A percentile compares a stretch with the other conserved stretches of the same genome.
Evolutionary conservation across 2,113 vertebrate species (phyloP).

Genomic region (Bubalus kerabau): DNA sequence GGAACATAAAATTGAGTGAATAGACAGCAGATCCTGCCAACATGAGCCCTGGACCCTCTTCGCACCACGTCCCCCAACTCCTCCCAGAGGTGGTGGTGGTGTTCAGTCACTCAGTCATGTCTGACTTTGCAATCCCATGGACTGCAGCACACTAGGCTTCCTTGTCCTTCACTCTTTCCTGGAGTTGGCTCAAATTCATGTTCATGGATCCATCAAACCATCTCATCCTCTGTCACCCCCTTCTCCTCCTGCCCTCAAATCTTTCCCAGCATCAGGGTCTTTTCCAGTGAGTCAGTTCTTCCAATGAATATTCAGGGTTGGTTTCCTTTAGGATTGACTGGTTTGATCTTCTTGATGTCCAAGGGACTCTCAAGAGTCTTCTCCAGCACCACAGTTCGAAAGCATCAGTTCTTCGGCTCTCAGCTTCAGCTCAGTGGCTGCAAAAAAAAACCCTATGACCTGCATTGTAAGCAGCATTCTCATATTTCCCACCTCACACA

Average conservation of each 20-base stretch:
- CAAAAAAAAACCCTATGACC: neutral
- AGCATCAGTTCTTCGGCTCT: fast-evolving
- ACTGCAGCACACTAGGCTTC: neutral
- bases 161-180: neutral
- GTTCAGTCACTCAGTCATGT: neutral
- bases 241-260: neutral
- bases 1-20: neutral
- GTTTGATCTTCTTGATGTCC: neutral
- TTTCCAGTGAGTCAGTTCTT: neutral
- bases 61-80: fast-evolving
- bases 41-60: neutral
- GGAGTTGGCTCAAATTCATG: neutral
- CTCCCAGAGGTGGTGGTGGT: neutral
- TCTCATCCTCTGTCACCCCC: neutral
- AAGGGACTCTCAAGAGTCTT: neutral
- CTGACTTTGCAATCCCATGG: neutral
- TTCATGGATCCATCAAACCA: neutral
- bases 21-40: neutral
- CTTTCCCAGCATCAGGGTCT: neutral
- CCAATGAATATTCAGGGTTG: neutral
- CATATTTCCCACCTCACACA: fast-evolving
- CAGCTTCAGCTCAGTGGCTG: neutral
- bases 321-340: neutral
- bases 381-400: neutral
- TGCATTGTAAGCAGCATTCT: fast-evolving